phyloP scores from a whole-genome alignment of 2,113 vertebrate species.

The Bubo bubo region DNA sequence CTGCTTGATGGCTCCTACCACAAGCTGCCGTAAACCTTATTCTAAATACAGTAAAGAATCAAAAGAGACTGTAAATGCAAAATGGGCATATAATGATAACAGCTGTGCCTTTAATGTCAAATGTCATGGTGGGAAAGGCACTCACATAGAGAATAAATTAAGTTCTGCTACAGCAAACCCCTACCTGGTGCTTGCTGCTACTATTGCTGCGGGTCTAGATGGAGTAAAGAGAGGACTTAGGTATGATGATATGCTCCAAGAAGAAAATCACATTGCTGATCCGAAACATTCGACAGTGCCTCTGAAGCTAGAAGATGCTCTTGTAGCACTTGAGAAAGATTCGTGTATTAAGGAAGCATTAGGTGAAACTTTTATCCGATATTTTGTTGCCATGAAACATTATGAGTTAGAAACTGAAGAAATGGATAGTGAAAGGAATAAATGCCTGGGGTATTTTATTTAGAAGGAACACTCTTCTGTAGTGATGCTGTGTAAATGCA shows the following conservation, averaged over 20 bases:
- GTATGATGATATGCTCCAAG: conserved; percentile 58
- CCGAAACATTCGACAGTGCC: conserved; percentile 76
- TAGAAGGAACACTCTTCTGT: conserved; percentile 55
- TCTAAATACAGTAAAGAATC: conserved; percentile 81
- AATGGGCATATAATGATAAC: conserved; percentile 88
- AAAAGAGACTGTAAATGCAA: conserved; percentile 78
- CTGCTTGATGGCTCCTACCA: conserved; percentile 88
- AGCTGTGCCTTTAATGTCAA: conserved; percentile 90
- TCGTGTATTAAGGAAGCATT: conserved; percentile 80
- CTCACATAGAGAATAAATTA: conserved; percentile 87
- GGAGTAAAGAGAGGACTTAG: conserved; percentile 80
- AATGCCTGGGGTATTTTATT: conserved; percentile 93
- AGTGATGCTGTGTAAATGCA: conserved; percentile 1
- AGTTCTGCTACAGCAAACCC: conserved; percentile 91
- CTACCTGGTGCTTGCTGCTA: conserved; percentile 89
- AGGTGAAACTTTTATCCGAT: conserved; percentile 87
- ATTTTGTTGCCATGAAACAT: conserved; percentile 91
- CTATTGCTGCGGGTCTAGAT: conserved; percentile 88
- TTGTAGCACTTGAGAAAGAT: conserved; percentile 83
- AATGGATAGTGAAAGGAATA: conserved; percentile 87
- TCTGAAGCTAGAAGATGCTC: conserved; percentile 88
- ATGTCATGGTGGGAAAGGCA: conserved; percentile 82
- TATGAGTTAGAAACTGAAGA: conserved; percentile 92
- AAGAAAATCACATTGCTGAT: conserved; percentile 57
- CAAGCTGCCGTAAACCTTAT: conserved; percentile 82